Evolutionary conservation across 2,888 invertebrate genomes (phyloP), one percentile per base, ranked within the genome.

Genomic region (Phortica okadai): DNA sequence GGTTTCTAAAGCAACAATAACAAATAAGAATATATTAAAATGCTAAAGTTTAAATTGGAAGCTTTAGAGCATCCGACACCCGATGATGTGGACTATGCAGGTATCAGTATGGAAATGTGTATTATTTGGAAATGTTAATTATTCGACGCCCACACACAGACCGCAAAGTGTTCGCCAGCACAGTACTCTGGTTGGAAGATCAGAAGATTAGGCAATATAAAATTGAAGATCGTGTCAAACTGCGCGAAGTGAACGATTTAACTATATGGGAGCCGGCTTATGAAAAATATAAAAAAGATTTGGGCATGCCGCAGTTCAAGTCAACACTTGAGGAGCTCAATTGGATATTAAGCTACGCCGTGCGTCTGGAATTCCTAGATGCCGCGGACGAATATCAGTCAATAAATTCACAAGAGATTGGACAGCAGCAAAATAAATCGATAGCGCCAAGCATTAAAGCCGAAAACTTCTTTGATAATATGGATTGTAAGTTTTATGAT

Each of bases 121-220:
- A 33, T 14, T 41, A 16, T 64, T 16, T 33, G 62, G 33, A 62
- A 42, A 21, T 21, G 1, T n/a, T 21, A 56, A 76, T 70, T 16
- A 8, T 21, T 21, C 21, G 21, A 21, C 21, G 21, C 0, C 21
- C 21, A 21, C 21, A 21, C 21, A 21, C 21, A 98, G 98, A 97
- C 92, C 94, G 95, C 82, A 94, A 93, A 79, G 94, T 96, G 86
- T 95, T 97, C 89, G 94, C 96, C 73, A 95, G 95, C 87, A 93
- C 97, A 41, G 93, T 98, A 33, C 92, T 96, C 1, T 99, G 98
- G 99, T 90, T 99, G 75, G 99, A 99, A 92, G 97, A 97, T 89
- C 97, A 97, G 90, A 97, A 97, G 92, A 97, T 99, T 82, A 94
- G 98, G 11, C 95, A 95, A 82, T 97, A 97, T 83, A 95, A 95